phyloP scores from a whole-genome alignment of 2,797 vertebrate genomes.

The Natrix natrix region DNA sequence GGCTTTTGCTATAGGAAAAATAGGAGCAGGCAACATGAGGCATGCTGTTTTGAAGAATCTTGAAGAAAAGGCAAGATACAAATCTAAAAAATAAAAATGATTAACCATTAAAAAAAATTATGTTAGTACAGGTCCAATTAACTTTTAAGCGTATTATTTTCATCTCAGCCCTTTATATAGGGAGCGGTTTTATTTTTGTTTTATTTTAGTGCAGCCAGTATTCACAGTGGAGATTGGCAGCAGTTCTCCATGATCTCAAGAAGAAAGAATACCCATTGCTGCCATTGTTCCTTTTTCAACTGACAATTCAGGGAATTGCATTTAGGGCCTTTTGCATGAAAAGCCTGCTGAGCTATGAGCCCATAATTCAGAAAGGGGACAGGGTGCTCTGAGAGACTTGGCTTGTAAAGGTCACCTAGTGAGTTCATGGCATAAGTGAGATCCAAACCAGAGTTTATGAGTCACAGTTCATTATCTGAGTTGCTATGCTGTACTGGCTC shows the following conservation, averaged over 20 bases:
- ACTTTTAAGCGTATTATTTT: neutral
- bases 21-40: neutral
- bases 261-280: neutral
- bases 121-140: neutral
- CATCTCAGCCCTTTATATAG: neutral
- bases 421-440: neutral
- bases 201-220: neutral
- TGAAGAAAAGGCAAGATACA: neutral
- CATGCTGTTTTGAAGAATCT: neutral
- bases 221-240: neutral
- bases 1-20: neutral
- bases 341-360: neutral
- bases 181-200: neutral
- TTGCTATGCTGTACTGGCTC: neutral
- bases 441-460: neutral
- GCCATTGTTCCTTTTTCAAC: neutral
- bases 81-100: neutral
- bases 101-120: neutral
- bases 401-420: neutral
- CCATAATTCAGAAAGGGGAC: neutral
- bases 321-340: neutral
- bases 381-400: neutral
- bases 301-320: neutral
- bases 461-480: neutral
- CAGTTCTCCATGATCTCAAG: neutral